Base-by-base conservation (phyloP, 1,140 invertebrate species). In the Drosophila serrata region DNA sequence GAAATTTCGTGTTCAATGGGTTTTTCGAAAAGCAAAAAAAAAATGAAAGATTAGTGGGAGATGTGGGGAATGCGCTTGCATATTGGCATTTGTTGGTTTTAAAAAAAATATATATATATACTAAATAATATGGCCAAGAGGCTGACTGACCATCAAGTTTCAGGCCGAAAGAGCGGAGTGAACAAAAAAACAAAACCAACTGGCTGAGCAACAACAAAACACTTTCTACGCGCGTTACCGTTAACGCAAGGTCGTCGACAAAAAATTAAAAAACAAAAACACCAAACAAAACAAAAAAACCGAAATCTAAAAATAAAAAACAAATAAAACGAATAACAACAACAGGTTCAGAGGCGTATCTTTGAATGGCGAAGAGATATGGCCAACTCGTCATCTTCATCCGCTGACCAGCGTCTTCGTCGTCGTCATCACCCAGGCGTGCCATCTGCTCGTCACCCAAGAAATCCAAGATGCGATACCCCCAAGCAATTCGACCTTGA, bases 211-310 rank as follows among this genome's bases (percentile, higher is more conserved):
- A 75, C 74, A 84, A 85, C 64, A 87, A 88, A 88, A 90, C 85
- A 88, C 85, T 88, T 88, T 88, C 85, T 88, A 88, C 85, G 85
- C 81, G 85, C 81, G 68, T 81, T 90, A 88, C 85, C 85, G 85
- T 88, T 88, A 90, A 85, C 61, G 80, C 85, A 88, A 88, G 85
- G 85, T 88, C 85, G 81, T 70, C 84, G 70, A 79, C 60, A 79
- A 72, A 80, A 69, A 55, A 49, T 45, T 17, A 67, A 22, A 35
- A 22, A 19, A 68, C 60, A 79, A 42, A 48, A 55, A 43, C 11
- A n/a, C n/a, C n/a, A 19, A 15, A 45, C 3, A 22, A 22, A 24
- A 42, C 1, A 3, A 22, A 8, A 13, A 79, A 67, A 76, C 40
- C 19, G 35, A 43, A 70, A 55, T 61, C 49, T 42, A 67, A 53